These are phyloP conservation scores for Microchirus variegatus DNA, from an alignment of 2,797 vertebrate genomes.

Conservation along the genomic window DNA sequence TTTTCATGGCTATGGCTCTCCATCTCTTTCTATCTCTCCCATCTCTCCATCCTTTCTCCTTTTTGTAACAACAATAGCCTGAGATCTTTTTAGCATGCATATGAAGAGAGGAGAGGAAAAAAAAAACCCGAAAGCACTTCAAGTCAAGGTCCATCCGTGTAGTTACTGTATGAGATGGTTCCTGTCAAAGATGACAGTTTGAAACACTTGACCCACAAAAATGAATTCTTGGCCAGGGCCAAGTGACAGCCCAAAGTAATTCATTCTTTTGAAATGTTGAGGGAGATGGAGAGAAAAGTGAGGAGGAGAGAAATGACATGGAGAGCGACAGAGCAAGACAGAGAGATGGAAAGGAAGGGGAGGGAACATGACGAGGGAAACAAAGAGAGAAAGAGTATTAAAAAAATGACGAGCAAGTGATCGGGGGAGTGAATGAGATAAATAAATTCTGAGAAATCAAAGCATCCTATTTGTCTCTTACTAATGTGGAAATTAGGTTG, in stretches of 20 bases:
- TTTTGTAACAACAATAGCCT: constrained; percentile 48
- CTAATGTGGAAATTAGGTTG: background rate
- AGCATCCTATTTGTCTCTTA: background rate
- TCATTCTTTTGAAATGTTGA: constrained; percentile 80
- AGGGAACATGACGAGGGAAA: constrained; percentile 33
- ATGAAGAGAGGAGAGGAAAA: constrained; percentile 38
- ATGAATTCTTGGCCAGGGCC: constrained; percentile 82
- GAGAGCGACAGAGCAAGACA: constrained; percentile 66
- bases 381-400: constrained; percentile 27
- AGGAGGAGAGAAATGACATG: constrained; percentile 62
- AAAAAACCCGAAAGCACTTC: constrained; percentile 44
- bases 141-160: constrained; percentile 80
- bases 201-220: constrained; percentile 85
- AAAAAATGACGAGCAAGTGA: background rate
- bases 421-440: background rate
- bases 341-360: constrained; percentile 33
- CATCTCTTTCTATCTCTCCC: constrained; percentile 31
- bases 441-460: constrained; percentile 22
- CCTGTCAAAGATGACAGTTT: constrained; percentile 84
- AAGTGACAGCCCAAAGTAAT: constrained; percentile 80
- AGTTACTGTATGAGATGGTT: constrained; percentile 82
- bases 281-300: constrained; percentile 67
- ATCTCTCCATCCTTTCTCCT: constrained; percentile 23
- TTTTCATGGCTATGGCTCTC: constrained; percentile 50
- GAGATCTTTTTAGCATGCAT: constrained; percentile 71